Percentiles rank a stretch among this genome's conserved stretches.
Conservation (phyloP, 2,113 vertebrate genomes). For the Oreochromis aureus region DNA sequence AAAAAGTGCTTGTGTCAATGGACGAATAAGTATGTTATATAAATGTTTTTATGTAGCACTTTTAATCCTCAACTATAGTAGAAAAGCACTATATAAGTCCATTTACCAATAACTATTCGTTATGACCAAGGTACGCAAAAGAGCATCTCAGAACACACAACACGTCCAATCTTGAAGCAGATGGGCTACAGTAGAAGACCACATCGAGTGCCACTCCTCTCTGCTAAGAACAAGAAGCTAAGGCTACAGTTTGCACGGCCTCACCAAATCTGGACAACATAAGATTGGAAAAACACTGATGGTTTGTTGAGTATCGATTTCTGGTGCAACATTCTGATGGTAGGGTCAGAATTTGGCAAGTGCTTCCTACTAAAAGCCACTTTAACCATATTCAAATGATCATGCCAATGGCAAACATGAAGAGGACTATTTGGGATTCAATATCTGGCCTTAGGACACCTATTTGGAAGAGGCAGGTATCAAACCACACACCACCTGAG, state of each 20-base stretch:
- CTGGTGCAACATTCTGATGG: background rate
- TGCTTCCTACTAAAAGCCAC: background rate
- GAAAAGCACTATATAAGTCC: background rate
- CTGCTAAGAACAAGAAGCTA: background rate
- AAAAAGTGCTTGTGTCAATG: background rate
- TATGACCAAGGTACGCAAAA: background rate
- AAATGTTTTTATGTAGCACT: background rate
- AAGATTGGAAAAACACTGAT: background rate
- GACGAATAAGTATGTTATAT: background rate
- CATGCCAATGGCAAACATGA: background rate
- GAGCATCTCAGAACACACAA: background rate
- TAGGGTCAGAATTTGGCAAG: background rate
- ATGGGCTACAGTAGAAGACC: background rate
- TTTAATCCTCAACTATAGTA: background rate
- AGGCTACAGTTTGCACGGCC: background rate
- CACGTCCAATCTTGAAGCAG: fast-evolving
- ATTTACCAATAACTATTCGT: background rate
- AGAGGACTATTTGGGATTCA: background rate
- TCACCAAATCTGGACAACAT: background rate
- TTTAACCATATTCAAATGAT: background rate
- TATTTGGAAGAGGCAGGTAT: background rate
- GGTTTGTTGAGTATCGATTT: background rate
- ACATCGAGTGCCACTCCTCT: background rate
- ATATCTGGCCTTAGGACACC: background rate
- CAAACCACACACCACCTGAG: background rate